Evolutionary conservation across 1,140 invertebrate genomes (phyloP).

Genomic region (Cydia pomonella): DNA sequence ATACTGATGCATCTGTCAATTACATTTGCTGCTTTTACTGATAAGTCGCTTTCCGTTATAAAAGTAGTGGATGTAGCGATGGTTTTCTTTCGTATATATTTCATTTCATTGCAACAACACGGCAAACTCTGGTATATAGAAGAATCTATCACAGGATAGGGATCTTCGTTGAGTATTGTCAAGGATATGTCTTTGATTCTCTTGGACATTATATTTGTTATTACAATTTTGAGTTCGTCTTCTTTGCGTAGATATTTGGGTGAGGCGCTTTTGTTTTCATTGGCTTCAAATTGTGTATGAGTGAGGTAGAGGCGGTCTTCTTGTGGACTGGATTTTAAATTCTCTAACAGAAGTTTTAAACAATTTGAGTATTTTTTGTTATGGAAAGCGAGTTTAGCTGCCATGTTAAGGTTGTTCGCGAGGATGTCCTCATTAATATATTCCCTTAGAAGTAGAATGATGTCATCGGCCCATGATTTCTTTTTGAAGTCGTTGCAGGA

Average conservation of each 20-base stretch:
- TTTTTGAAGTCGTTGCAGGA: conserved; percentile 63
- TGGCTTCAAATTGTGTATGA: conserved; percentile 38
- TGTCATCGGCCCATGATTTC: conserved; percentile 68
- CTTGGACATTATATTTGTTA: conserved; percentile 60
- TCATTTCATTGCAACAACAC: conserved; percentile 68
- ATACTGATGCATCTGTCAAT: conserved; percentile 69
- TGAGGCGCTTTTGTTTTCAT: conserved; percentile 36
- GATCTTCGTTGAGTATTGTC: conserved; percentile 63
- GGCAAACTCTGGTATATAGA: conserved; percentile 53
- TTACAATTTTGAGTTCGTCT: conserved; percentile 59
- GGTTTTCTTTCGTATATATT: conserved; percentile 51
- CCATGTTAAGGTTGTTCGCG: conserved; percentile 59
- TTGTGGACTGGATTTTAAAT: conserved; percentile 48
- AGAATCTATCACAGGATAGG: conserved; percentile 56
- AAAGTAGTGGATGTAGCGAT: conserved; percentile 37
- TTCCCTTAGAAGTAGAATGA: conserved; percentile 60
- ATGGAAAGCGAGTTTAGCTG: conserved; percentile 67
- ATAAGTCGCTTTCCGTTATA: conserved; percentile 39
- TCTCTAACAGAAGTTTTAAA: conserved; percentile 55
- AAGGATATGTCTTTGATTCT: conserved; percentile 69
- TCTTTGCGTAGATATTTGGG: conserved; percentile 45
- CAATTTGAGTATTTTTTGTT: conserved; percentile 58
- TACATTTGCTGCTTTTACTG: conserved; percentile 56
- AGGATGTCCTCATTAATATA: conserved; percentile 64
- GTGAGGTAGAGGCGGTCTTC: conserved; percentile 51